Evolutionary conservation across 2,113 vertebrate genomes (phyloP).

Genomic region (Redunca redunca): DNA sequence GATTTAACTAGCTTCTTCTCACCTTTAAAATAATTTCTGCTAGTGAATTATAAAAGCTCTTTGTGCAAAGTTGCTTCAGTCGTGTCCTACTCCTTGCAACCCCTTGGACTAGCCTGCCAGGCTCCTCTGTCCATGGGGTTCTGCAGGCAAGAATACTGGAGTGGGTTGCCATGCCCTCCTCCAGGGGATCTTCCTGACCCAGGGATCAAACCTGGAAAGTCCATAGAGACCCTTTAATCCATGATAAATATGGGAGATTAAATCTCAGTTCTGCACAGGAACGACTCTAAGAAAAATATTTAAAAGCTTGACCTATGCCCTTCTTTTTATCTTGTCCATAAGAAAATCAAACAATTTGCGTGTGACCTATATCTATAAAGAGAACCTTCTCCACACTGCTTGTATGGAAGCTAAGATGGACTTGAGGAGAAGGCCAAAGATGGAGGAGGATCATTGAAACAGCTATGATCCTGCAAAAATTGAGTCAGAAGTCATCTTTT

Average conservation of each 20-base stretch:
- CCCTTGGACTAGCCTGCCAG: background rate
- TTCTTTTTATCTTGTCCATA: background rate
- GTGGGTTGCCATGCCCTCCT: background rate
- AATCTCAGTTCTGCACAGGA: background rate
- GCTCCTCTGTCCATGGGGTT: background rate
- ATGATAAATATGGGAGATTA: background rate
- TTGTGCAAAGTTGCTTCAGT: background rate
- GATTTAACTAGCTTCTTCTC: conserved; percentile 28
- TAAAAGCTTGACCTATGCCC: background rate
- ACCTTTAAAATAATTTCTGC: background rate
- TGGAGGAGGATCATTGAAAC: background rate
- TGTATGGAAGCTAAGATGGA: background rate
- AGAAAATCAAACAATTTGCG: background rate
- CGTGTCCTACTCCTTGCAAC: background rate
- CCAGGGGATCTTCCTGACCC: background rate
- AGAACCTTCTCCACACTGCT: background rate
- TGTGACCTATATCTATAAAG: background rate
- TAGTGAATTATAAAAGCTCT: background rate
- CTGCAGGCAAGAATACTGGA: background rate
- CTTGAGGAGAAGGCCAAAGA: background rate
- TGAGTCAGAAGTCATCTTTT: background rate
- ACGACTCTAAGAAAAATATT: background rate
- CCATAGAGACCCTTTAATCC: background rate
- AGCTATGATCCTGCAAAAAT: background rate
- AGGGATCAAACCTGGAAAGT: background rate